phyloP scores from a whole-genome alignment of 2,113 vertebrate species.

The Phoenicopterus ruber region DNA sequence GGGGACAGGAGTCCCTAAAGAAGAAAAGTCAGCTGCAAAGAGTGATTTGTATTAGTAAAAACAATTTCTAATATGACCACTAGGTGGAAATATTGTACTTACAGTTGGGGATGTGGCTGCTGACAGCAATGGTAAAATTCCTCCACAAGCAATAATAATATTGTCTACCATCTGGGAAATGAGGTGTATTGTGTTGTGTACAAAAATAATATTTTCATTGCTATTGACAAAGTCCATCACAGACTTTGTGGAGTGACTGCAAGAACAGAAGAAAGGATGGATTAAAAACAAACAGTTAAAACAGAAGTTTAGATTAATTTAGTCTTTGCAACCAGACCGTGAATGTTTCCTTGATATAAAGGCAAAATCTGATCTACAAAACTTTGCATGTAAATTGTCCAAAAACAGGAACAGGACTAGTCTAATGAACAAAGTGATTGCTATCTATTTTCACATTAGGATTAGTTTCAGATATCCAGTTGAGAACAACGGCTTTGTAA shows the following conservation, averaged over 20 bases:
- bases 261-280: conserved; percentile 41
- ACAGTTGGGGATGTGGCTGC: conserved; percentile 96
- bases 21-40: background rate
- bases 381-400: background rate
- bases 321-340: background rate
- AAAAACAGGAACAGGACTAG: background rate
- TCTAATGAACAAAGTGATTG: background rate
- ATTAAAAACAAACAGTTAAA: background rate
- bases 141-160: conserved; percentile 99
- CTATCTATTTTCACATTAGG: background rate
- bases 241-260: conserved; percentile 97
- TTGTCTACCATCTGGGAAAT: conserved; percentile 99
- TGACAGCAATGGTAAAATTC: conserved; percentile 96
- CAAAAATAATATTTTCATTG: conserved; percentile 99
- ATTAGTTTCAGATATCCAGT: background rate
- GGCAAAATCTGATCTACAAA: background rate
- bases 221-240: conserved; percentile 99
- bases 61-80: conserved; percentile 54
- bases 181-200: conserved; percentile 99
- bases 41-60: background rate
- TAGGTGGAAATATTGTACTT: conserved; percentile 80
- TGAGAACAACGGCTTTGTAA: background rate
- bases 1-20: background rate
- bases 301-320: background rate
- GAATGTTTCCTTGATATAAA: background rate